Evolutionary conservation across 2,888 invertebrate genomes (phyloP), one percentile per base, ranked within the genome.

Genomic region (Melangyna quadrimaculata): DNA sequence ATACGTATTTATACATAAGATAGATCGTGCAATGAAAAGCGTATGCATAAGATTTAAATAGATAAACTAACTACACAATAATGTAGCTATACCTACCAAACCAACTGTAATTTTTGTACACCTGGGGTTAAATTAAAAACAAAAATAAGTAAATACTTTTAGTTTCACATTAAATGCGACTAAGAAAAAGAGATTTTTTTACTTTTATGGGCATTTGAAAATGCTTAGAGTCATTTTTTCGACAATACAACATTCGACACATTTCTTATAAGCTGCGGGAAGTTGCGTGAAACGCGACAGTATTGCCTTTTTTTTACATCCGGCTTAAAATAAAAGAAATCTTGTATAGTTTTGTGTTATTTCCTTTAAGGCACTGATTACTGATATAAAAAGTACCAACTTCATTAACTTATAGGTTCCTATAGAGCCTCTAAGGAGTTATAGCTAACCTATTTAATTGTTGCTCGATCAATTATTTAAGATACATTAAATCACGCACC

Each of bases 181-280:
- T 17, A 10, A 19, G 1, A 43, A 53, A 74, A 55, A 74, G 43
- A 70, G 59, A 45, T 70, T 63, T 70, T 63, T 63, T 22, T 32
- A 57, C 74, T 84, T 78, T 71, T 74, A 84, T 75, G 83, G 79
- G 59, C 59, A 79, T 79, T 79, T 79, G 57, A 59, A 70, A 70
- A 22, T 4, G 74, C 83, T 71, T 17, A 4, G 37, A 74, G 79
- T 74, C 67, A 79, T 74, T 35, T 69, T 74, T 29, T n/a, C 32
- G 22, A 32, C 32, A 4, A n/a, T 43, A n/a, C 19, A 65, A 29
- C n/a, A 32, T 32, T 35, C 51, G 51, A 12, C 10, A 63, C 8
- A 43, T 19, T n/a, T n/a, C n/a, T n/a, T 45, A 63, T 22, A 43
- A 12, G 37, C n/a, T 17, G n/a, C n/a, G 61, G 32, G 32, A 35